Evolutionary conservation across 2,888 invertebrate species (phyloP).

Genomic region (Acleris literana): DNA sequence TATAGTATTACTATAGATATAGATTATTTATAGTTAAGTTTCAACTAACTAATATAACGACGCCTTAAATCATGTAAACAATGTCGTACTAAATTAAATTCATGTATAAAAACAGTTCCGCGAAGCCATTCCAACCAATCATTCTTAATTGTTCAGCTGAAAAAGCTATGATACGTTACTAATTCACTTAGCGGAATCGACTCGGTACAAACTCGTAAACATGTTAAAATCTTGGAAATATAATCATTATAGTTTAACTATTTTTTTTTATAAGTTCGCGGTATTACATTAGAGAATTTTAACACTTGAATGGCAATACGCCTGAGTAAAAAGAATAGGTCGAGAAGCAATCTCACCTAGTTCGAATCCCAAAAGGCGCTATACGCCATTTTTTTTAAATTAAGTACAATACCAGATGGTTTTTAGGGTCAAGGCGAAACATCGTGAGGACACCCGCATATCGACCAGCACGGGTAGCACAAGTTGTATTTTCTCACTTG

Average conservation of each 20-base stretch:
- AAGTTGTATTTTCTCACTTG: too few relatives aligned
- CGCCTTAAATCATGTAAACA: not conserved
- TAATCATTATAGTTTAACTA: not conserved
- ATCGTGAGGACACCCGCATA: too few relatives aligned
- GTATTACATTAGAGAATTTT: not conserved
- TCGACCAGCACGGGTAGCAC: too few relatives aligned
- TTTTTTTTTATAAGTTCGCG: not conserved
- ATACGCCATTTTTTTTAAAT: too few relatives aligned
- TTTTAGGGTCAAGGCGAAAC: too few relatives aligned
- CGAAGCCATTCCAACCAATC: not conserved
- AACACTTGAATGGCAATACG: too few relatives aligned
- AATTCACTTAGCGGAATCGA: constrained; percentile 2
- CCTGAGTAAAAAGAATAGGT: too few relatives aligned
- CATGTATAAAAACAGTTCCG: not conserved
- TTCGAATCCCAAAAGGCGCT: too few relatives aligned
- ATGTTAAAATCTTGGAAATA: not conserved
- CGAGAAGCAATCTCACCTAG: too few relatives aligned
- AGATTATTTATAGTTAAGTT: too few relatives aligned
- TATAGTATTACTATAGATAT: too few relatives aligned
- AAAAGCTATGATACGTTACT: not conserved
- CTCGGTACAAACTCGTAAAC: not conserved
- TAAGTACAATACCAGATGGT: too few relatives aligned
- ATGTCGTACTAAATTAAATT: not conserved
- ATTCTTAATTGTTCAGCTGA: not conserved
- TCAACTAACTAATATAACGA: not conserved